phyloP scores from a whole-genome alignment of 2,797 vertebrate species.

The Anomalospiza imberbis region DNA sequence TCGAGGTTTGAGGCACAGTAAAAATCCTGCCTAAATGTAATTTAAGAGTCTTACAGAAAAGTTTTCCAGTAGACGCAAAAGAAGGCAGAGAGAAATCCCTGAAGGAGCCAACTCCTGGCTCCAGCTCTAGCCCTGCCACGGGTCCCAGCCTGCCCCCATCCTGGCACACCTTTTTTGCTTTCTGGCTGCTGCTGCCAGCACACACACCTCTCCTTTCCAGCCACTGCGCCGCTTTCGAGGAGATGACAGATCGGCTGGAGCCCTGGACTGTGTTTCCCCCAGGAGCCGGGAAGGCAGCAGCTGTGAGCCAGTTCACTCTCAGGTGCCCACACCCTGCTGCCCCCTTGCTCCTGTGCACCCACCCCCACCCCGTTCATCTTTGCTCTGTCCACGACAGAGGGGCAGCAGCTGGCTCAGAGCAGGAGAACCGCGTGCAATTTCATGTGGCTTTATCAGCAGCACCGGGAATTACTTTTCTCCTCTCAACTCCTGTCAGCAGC shows the following conservation, averaged over 20 bases:
- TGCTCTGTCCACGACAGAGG: fast-evolving
- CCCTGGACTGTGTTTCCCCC: no score
- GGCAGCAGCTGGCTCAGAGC: not conserved
- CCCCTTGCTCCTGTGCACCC: fast-evolving
- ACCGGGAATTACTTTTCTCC: not conserved
- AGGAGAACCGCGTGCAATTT: fast-evolving
- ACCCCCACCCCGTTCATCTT: not conserved
- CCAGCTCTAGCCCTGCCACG: fast-evolving
- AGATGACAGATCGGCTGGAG: fast-evolving
- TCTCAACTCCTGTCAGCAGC: not conserved
- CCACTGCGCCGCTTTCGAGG: fast-evolving
- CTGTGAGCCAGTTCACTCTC: not conserved
- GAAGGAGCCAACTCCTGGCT: not conserved
- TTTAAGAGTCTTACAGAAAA: not conserved
- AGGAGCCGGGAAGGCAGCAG: not conserved
- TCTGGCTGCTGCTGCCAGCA: fast-evolving
- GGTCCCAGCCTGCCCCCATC: not conserved
- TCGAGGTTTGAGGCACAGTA: not conserved
- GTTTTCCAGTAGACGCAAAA: not conserved
- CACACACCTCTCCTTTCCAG: not conserved
- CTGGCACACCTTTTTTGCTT: not conserved
- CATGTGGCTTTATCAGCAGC: not conserved
- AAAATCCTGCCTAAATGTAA: not conserved
- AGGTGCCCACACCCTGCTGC: not conserved
- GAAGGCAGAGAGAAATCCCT: not conserved